Evolutionary conservation across 2,888 invertebrate genomes (phyloP).

Genomic region (Brassicogethes aeneus): DNA sequence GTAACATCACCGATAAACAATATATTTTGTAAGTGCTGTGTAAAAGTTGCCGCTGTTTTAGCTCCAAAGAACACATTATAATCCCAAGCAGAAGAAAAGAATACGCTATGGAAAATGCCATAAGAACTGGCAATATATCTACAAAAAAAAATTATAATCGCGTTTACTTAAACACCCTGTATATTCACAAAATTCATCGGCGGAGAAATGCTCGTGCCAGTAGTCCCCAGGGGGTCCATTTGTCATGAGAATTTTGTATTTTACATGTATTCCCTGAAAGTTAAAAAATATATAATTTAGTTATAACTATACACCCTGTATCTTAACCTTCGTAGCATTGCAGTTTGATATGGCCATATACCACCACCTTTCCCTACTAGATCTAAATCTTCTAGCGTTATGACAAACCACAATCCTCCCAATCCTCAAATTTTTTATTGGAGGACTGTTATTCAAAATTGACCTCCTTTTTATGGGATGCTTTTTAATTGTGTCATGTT

Average conservation of each 20-base stretch:
- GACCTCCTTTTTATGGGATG: constrained; percentile 29
- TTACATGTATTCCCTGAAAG: constrained; percentile 63
- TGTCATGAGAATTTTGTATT: constrained; percentile 78
- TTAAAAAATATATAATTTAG: constrained; percentile 9
- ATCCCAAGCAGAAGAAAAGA: constrained; percentile 62
- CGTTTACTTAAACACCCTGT: neutral
- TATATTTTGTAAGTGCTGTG: constrained; percentile 87
- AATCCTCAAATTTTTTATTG: constrained; percentile 27
- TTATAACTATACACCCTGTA: neutral
- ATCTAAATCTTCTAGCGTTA: constrained; percentile 63
- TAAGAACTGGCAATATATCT: constrained; percentile 80
- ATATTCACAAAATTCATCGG: constrained; percentile 87
- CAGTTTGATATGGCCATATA: constrained; percentile 82
- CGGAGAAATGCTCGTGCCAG: constrained; percentile 87
- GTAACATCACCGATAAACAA: constrained; percentile 59
- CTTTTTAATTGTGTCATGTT: constrained; percentile 5
- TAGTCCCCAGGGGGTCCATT: constrained; percentile 74
- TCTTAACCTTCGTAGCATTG: constrained; percentile 50
- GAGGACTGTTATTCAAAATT: too few relatives aligned
- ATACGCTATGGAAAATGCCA: constrained; percentile 66
- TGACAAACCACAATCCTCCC: constrained; percentile 47
- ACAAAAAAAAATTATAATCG: constrained; percentile 29
- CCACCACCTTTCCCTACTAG: constrained; percentile 89
- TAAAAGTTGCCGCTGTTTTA: constrained; percentile 70
- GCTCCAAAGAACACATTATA: constrained; percentile 63